phyloP scores from a whole-genome alignment of 2,888 invertebrate genomes.

The Chelonus formosanus region DNA sequence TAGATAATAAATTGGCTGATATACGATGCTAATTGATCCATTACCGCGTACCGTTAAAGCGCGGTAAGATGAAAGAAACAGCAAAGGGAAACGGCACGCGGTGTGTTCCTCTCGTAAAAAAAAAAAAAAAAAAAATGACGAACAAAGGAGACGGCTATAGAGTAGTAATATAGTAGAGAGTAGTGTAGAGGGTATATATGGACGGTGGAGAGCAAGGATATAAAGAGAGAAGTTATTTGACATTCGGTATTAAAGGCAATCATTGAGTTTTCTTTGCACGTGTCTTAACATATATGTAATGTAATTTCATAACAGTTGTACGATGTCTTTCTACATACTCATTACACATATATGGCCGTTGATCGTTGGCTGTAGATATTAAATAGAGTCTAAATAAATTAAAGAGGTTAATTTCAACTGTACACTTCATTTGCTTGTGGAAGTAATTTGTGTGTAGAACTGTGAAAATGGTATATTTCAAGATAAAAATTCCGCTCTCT shows the following conservation, averaged over 20 bases:
- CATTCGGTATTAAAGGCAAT: conserved; percentile 14
- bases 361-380: no score
- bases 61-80: conserved; percentile 25
- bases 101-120: neutral
- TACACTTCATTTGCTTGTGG: no score
- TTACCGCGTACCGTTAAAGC: conserved; percentile 29
- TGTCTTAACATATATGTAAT: conserved; percentile 2
- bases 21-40: conserved; percentile 40
- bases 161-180: neutral
- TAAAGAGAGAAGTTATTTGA: conserved; percentile 19
- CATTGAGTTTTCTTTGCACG: conserved; percentile 19
- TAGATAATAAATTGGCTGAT: conserved; percentile 24
- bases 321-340: no score
- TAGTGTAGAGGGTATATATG: neutral
- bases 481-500: no score
- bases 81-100: neutral
- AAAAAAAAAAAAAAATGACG: neutral
- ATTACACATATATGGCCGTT: no score
- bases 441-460: no score
- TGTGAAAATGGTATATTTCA: no score
- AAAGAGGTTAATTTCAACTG: no score
- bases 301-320: no score
- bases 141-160: conserved; percentile 4
- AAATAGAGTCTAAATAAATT: no score
- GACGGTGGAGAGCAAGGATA: neutral